Evolutionary conservation across 2,113 vertebrate genomes (phyloP).

Genomic region (Pyxicephalus adspersus): DNA sequence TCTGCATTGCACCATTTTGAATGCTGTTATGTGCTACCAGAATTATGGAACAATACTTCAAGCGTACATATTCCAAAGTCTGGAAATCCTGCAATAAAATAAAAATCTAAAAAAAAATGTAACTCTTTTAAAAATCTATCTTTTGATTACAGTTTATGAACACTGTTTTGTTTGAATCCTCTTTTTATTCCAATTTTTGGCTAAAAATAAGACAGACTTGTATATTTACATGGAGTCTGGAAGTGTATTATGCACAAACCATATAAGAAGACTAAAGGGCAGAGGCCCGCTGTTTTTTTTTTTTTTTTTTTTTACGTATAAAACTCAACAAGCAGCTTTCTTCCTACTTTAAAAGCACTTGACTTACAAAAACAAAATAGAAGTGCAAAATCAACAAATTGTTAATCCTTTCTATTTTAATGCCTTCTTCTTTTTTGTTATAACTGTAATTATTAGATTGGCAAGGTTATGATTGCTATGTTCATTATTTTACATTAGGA

Average conservation of each 20-base stretch:
- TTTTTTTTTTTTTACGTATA: neutral
- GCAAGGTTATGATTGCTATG: slow-evolving; percentile 1
- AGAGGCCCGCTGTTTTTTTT: slow-evolving; percentile 17
- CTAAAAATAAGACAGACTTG: neutral
- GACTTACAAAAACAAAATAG: slow-evolving; percentile 21
- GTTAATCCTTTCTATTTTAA: slow-evolving; percentile 27
- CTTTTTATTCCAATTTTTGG: too few relatives aligned
- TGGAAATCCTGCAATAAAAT: too few relatives aligned
- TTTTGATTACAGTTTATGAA: too few relatives aligned
- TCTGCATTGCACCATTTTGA: neutral
- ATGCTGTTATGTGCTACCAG: too few relatives aligned
- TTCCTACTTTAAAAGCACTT: slow-evolving; percentile 30
- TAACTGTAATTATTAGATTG: slow-evolving; percentile 25
- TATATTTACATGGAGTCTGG: neutral
- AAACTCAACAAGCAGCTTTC: slow-evolving; percentile 27
- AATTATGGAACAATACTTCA: too few relatives aligned
- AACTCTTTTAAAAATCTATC: too few relatives aligned
- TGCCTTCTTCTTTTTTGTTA: slow-evolving; percentile 25
- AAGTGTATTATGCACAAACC: slow-evolving; percentile 15
- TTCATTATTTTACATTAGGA: slow-evolving; percentile 23
- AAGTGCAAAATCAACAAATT: slow-evolving; percentile 36
- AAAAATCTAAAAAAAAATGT: too few relatives aligned
- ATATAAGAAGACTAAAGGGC: neutral
- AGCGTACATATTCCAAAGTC: too few relatives aligned
- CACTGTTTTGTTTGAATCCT: too few relatives aligned